These are phyloP conservation scores for Macaria liturata DNA, from an alignment of 2,888 invertebrate genomes.

Conservation along the genomic window DNA sequence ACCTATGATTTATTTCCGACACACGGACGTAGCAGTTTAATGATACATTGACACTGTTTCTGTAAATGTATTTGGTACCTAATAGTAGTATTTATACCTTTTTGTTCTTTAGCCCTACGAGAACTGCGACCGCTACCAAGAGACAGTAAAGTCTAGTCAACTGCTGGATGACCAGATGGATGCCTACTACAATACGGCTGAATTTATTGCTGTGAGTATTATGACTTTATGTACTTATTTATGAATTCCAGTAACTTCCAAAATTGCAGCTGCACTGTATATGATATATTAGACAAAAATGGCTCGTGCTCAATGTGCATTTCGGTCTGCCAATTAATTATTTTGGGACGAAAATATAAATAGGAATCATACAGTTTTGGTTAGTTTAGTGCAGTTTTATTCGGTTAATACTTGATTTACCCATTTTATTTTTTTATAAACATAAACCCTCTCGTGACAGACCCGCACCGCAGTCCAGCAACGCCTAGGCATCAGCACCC, in stretches of 20 bases:
- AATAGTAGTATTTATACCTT: neutral
- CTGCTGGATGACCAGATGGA: conserved; percentile 46
- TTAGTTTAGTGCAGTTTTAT: too few species aligned
- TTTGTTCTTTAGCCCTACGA: conserved; percentile 62
- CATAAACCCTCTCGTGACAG: conserved; percentile 33
- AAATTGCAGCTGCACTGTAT: too few species aligned
- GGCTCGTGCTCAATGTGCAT: too few species aligned
- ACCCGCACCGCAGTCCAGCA: conserved; percentile 73
- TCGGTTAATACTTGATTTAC: too few species aligned
- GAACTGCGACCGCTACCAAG: conserved; percentile 76
- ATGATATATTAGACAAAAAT: too few species aligned
- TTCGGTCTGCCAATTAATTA: too few species aligned
- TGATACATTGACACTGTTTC: neutral
- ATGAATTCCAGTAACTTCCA: too few species aligned
- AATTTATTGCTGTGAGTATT: conserved; percentile 49
- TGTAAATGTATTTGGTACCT: neutral
- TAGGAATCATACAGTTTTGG: too few species aligned
- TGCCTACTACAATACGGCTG: conserved; percentile 46
- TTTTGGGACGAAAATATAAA: too few species aligned
- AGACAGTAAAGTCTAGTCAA: conserved; percentile 57
- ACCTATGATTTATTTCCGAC: neutral
- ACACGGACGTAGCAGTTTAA: neutral
- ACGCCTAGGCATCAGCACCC: conserved; percentile 72
- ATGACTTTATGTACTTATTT: too few species aligned
- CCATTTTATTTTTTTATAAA: too few species aligned